Base-by-base conservation (phyloP, 2,113 vertebrate species). In the Ivindomyrus marchei region DNA sequence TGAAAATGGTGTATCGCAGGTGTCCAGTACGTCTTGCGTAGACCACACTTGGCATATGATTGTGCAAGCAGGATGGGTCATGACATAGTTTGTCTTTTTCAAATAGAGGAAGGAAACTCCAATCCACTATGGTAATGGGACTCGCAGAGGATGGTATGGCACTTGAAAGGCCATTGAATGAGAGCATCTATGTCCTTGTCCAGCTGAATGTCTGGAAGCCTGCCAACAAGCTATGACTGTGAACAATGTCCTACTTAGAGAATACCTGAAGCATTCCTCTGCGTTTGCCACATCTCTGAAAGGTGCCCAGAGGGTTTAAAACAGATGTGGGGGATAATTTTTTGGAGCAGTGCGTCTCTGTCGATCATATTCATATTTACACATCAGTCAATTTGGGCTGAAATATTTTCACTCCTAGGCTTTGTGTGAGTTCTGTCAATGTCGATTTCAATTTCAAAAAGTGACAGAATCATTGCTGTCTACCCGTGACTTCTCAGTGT, bases 361-460 rank as follows among this genome's bases (percentile, higher is more conserved):
- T 80, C 1, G 10, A 77, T 45, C 36, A n/a, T 6, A 70, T 39
- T 74, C 47, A 80, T 24, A 84, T 83, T 90, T 58, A 88, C 5
- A 70, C 62, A 11, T 90, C 74, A 80, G 15, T 84, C n/a, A 66
- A 56, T 88, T 90, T 83, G 27, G 52, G 36, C 4, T 58, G 39
- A 88, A 88, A 90, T 45, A 27, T 53, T 88, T 45, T 62, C 86
- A 56, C 74, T 90, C 13, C n/a, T 36, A 58, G 74, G 87, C 74
- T 84, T 90, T 66, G 27, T 49, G 36, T 80, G 87, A 87, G 31
- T 88, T 90, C 50, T 88, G 90, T 88, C 90, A 90, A 88, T 84
- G 90, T 88, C 90, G 88, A 90, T 88, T 88, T 74, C 52, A 88
- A 88, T 90, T 90, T 90, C 11, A 66, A 56, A 42, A 88, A 88